phyloP scores from a whole-genome alignment of 2,797 vertebrate genomes.

The Capromys pilorides region DNA sequence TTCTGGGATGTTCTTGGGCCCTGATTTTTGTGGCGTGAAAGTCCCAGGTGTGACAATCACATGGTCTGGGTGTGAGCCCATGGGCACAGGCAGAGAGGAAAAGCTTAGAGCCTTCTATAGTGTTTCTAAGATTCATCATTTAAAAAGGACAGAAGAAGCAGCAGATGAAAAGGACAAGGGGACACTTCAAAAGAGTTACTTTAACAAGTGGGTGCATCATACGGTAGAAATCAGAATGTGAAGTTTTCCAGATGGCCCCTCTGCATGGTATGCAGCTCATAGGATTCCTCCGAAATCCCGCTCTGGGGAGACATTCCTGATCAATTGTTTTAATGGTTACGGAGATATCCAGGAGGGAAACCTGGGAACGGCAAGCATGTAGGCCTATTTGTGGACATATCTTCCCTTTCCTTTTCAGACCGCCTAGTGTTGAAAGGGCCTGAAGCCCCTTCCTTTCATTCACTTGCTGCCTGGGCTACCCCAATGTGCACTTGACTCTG shows the following conservation, averaged over 20 bases:
- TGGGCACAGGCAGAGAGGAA: background rate
- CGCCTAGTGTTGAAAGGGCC: background rate
- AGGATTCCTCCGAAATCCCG: conserved; percentile 44
- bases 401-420: background rate
- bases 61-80: background rate
- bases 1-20: background rate
- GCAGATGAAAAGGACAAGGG: conserved; percentile 55
- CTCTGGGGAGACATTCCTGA: conserved; percentile 35
- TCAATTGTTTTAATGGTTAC: conserved; percentile 36
- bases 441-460: background rate
- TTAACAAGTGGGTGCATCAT: conserved; percentile 61
- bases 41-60: background rate
- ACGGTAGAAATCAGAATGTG: conserved; percentile 30
- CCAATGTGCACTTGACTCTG: background rate
- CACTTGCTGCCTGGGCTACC: background rate
- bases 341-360: background rate
- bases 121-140: conserved; percentile 64
- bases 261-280: conserved; percentile 56
- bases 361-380: background rate
- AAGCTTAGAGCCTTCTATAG: background rate
- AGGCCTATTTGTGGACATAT: background rate
- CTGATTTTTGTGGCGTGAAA: background rate
- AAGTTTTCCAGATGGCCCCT: conserved; percentile 61
- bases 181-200: conserved; percentile 73
- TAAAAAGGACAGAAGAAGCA: conserved; percentile 52